Evolutionary conservation across 2,888 invertebrate genomes (phyloP), one percentile per base, ranked within the genome.

Genomic region (Chaetoderma sp.): DNA sequence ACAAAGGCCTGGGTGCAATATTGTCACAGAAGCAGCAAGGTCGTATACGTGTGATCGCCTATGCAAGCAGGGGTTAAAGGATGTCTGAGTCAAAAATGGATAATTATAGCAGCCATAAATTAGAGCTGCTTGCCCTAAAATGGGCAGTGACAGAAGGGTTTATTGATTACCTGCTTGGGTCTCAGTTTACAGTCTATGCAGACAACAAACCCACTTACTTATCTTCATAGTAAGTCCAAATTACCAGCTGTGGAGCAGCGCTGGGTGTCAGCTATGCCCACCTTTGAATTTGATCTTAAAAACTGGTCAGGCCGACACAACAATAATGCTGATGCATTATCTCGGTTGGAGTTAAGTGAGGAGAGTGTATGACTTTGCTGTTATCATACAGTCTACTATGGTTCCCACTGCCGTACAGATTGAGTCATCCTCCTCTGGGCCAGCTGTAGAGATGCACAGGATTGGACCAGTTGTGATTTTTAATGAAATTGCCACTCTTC

Each of bases 61-160:
- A n/a, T n/a, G n/a, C n/a, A n/a, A n/a, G n/a, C n/a, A n/a, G n/a
- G n/a, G 27, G 13, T 25, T 5, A 28, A n/a, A n/a, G n/a, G n/a
- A n/a, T n/a, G n/a, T n/a, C n/a, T n/a, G 47, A 23, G 8, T n/a
- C 21, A 6, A n/a, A 23, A 45, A 23, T 6, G 16, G 47, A n/a
- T 10, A 23, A 45, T 18, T 18, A 45, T 23, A 45, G 10, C 10
- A 45, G 47, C 18, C 16, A 50, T 54, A 70, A 70, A 49, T 21
- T 71, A 27, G 67, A 71, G 42, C 57, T 68, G 18, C 52, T 70
- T n/a, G 65, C 32, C 4, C 33, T 69, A 21, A 69, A 70, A 49
- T 71, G 71, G 71, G 70, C 70, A 27, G 54, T 63, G 33, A 55
- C 49, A 5, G 62, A 66, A 30, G 63, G 63, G 57, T 66, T 66